phyloP scores from a whole-genome alignment of 2,888 invertebrate species.

The Ochlodes sylvanus region DNA sequence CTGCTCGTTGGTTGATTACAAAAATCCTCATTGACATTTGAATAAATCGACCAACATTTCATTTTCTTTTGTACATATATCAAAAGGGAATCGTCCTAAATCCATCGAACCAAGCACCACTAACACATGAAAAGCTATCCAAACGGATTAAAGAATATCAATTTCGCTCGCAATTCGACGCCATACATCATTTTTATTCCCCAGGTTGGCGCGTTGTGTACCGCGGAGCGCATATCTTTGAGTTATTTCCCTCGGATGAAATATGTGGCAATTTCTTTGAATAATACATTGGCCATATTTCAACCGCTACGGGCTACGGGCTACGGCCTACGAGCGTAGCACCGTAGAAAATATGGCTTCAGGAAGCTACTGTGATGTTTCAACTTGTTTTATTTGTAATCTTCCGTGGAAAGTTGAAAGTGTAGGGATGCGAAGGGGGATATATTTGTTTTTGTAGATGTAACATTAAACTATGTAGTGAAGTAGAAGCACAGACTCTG shows the following conservation, averaged over 20 bases:
- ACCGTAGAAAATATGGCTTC: slow-evolving; percentile 50
- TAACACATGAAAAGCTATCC: slow-evolving; percentile 19
- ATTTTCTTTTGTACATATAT: slow-evolving; percentile 1
- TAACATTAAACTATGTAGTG: slow-evolving; percentile 9
- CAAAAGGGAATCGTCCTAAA: background rate
- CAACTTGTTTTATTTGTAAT: slow-evolving; percentile 56
- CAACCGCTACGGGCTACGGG: slow-evolving; percentile 57
- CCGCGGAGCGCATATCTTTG: slow-evolving; percentile 70
- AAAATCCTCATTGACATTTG: background rate
- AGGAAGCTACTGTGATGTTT: slow-evolving; percentile 59
- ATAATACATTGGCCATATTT: slow-evolving; percentile 87
- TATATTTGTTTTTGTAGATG: slow-evolving; percentile 37
- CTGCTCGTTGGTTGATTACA: too few species aligned
- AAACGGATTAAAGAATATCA: slow-evolving; percentile 39
- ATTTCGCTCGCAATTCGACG: slow-evolving; percentile 40
- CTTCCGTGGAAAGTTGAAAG: slow-evolving; percentile 41
- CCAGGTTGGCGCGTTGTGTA: slow-evolving; percentile 50
- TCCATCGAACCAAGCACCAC: slow-evolving; percentile 6
- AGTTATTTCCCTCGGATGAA: slow-evolving; percentile 85
- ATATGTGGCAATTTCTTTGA: slow-evolving; percentile 87
- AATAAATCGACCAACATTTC: background rate
- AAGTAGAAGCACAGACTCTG: too few species aligned
- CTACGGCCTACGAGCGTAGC: slow-evolving; percentile 62
- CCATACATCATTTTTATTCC: slow-evolving; percentile 43
- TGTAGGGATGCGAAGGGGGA: slow-evolving; percentile 21